These are phyloP conservation scores for Molossus alvarezi DNA, from an alignment of 2,797 vertebrate species.

Conservation along the genomic window DNA sequence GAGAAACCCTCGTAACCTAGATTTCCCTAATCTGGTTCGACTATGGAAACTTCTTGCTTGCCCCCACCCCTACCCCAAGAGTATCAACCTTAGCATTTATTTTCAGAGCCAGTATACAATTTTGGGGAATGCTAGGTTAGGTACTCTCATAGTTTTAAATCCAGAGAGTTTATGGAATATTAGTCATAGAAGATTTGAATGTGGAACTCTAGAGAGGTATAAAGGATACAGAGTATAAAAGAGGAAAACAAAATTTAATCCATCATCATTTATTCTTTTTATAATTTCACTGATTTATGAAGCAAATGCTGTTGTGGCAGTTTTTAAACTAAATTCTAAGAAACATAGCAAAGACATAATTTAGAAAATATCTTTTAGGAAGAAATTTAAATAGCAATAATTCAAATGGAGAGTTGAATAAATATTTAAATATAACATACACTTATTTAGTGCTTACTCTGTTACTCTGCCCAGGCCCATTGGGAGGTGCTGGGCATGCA, in stretches of 20 bases:
- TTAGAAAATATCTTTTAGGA: conserved; percentile 61
- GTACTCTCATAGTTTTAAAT: conserved; percentile 35
- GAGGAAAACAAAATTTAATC: neutral
- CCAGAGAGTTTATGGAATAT: conserved; percentile 51
- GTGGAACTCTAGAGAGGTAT: neutral
- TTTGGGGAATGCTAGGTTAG: neutral
- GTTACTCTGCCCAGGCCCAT: no score
- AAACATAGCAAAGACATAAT: conserved; percentile 27
- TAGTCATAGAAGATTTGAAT: conserved; percentile 52
- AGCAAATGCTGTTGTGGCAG: conserved; percentile 32
- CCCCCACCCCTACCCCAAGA: neutral
- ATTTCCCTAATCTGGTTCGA: conserved; percentile 46
- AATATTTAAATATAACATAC: neutral
- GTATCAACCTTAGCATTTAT: neutral
- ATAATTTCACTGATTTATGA: conserved; percentile 51
- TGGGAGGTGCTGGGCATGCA: neutral
- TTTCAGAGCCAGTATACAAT: neutral
- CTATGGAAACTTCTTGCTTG: neutral
- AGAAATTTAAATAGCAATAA: conserved; percentile 52
- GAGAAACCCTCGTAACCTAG: neutral
- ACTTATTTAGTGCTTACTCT: conserved; percentile 21
- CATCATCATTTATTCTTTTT: neutral
- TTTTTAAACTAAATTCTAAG: conserved; percentile 69
- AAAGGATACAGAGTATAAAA: conserved; percentile 38
- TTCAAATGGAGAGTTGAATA: conserved; percentile 47